Evolutionary conservation across 1,140 invertebrate genomes (phyloP).

Genomic region (Papilio machaon): DNA sequence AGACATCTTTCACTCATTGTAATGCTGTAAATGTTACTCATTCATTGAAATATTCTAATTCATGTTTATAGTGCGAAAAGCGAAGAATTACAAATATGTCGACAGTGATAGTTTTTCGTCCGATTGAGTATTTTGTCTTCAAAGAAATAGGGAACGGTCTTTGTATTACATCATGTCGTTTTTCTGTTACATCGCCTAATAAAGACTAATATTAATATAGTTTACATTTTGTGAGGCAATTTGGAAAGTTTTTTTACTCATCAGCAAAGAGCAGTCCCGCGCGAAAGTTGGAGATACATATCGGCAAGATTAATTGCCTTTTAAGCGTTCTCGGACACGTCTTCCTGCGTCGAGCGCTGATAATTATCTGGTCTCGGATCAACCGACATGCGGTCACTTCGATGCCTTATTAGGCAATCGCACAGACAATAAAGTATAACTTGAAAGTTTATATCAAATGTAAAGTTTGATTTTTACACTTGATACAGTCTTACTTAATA

Average conservation of each 20-base stretch:
- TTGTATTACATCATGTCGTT: too few relatives aligned
- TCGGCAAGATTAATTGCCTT: slow-evolving; percentile 32
- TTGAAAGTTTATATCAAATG: too few relatives aligned
- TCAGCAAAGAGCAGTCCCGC: background rate
- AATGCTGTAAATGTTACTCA: too few relatives aligned
- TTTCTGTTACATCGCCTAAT: background rate
- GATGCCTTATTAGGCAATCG: slow-evolving; percentile 26
- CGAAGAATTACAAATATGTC: too few relatives aligned
- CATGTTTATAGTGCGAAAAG: too few relatives aligned
- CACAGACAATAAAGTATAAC: background rate
- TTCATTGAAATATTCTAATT: too few relatives aligned
- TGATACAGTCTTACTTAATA: too few relatives aligned
- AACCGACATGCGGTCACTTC: slow-evolving; percentile 10
- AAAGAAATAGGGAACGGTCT: too few relatives aligned
- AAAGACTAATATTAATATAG: background rate
- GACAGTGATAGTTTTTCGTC: too few relatives aligned
- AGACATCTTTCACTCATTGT: too few relatives aligned
- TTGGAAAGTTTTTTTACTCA: slow-evolving; percentile 4
- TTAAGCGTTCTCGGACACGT: slow-evolving; percentile 27
- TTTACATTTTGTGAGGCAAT: background rate
- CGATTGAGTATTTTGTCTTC: too few relatives aligned
- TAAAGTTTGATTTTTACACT: too few relatives aligned
- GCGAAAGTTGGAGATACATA: slow-evolving; percentile 32
- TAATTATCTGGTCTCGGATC: slow-evolving; percentile 26
- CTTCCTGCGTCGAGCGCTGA: slow-evolving; percentile 12